Conservation (phyloP, 1,140 invertebrate genomes). For the Brachionus koreanus region DNA sequence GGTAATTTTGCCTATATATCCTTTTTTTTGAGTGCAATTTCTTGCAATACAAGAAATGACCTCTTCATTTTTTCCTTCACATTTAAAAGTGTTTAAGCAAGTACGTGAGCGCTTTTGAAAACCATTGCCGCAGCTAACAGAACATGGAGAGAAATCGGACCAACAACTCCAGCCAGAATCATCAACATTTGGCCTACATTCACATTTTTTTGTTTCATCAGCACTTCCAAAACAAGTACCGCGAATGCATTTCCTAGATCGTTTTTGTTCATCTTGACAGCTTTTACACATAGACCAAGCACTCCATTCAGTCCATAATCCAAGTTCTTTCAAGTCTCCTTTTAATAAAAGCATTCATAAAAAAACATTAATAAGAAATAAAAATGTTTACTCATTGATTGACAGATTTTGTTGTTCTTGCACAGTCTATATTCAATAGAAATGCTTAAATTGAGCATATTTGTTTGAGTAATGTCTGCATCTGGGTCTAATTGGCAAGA, state of each 20-base stretch:
- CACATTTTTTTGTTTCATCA: background rate
- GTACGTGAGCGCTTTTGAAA: background rate
- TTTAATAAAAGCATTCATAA: background rate
- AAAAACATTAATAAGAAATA: background rate
- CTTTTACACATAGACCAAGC: background rate
- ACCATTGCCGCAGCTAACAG: background rate
- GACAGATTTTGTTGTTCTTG: background rate
- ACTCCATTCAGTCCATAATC: slow-evolving; percentile 14
- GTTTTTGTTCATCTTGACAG: background rate
- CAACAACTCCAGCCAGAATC: slow-evolving; percentile 25
- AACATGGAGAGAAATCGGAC: slow-evolving; percentile 13
- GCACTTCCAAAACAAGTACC: background rate
- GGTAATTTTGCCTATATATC: background rate
- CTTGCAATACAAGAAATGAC: background rate
- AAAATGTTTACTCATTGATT: background rate
- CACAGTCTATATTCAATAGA: background rate
- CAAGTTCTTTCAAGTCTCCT: slow-evolving; percentile 15
- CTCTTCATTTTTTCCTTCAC: background rate
- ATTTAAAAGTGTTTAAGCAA: background rate
- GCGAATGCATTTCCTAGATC: background rate
- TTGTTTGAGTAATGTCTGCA: background rate
- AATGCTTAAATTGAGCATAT: background rate
- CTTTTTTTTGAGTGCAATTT: background rate
- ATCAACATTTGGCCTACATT: background rate
- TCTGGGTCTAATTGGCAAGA: background rate